Conservation (phyloP, 92 coral and sea anemone genomes). For the Montipora capitata region DNA sequence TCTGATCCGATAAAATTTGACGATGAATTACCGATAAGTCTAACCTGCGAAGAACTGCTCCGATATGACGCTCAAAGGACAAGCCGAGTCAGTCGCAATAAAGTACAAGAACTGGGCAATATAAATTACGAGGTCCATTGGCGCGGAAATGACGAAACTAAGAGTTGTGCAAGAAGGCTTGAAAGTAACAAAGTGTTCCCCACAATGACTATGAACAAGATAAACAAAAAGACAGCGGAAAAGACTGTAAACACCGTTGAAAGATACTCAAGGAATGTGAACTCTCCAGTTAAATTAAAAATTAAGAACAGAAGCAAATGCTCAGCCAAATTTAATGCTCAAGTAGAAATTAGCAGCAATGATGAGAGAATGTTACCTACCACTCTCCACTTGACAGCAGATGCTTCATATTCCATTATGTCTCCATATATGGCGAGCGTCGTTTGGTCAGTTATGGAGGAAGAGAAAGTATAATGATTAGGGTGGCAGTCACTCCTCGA, state of each 20-base stretch:
- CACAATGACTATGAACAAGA: neutral
- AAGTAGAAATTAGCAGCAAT: neutral
- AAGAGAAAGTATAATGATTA: slow-evolving; percentile 45
- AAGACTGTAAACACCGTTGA: neutral
- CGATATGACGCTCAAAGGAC: neutral
- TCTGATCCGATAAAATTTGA: neutral
- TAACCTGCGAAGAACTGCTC: slow-evolving; percentile 6
- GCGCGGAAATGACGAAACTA: neutral
- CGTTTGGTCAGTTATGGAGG: slow-evolving; percentile 86
- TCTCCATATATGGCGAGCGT: slow-evolving; percentile 86
- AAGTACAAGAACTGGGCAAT: neutral
- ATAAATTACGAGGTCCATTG: neutral
- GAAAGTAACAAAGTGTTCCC: slow-evolving; percentile 25
- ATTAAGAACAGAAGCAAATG: slow-evolving; percentile 51
- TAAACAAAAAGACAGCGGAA: neutral
- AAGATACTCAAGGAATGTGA: neutral
- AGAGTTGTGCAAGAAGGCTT: neutral
- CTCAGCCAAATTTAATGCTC: slow-evolving; percentile 15
- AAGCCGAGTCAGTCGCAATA: slow-evolving; percentile 22
- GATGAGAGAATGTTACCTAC: slow-evolving; percentile 78
- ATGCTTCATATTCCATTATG: slow-evolving; percentile 74
- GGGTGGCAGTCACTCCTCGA: no score
- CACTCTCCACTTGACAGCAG: slow-evolving; percentile 61
- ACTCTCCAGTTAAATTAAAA: slow-evolving; percentile 52
- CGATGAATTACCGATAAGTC: neutral